Percentiles rank a stretch among this genome's conserved stretches.
These are phyloP conservation scores for Sitophilus oryzae DNA, from an alignment of 1,140 invertebrate species.

Conservation along the genomic window DNA sequence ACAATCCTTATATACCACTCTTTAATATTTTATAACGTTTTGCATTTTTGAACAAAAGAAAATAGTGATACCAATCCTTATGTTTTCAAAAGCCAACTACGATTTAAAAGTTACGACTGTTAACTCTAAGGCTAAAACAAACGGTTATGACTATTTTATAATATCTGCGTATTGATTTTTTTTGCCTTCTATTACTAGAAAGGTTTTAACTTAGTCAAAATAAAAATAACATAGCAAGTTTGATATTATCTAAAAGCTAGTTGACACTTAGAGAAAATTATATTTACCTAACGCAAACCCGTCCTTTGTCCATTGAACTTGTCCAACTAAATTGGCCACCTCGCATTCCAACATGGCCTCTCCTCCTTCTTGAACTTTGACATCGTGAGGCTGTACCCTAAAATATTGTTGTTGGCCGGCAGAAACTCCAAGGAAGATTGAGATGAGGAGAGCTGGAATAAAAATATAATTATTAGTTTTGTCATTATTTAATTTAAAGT, in stretches of 20 bases:
- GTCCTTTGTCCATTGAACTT: constrained; percentile 92
- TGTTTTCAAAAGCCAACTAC: no score
- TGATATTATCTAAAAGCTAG: background rate
- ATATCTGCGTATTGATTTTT: no score
- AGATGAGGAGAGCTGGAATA: constrained; percentile 26
- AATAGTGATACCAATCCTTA: no score
- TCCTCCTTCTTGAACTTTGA: constrained; percentile 73
- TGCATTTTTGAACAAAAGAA: no score
- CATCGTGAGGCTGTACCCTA: constrained; percentile 67
- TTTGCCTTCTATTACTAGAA: no score
- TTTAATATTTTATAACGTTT: no score
- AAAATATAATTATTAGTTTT: constrained; percentile 7
- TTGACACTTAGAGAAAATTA: background rate
- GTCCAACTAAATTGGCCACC: constrained; percentile 74
- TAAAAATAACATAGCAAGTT: no score
- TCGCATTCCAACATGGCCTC: constrained; percentile 79
- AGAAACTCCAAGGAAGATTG: constrained; percentile 3
- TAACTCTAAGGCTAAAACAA: no score
- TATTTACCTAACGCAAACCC: constrained; percentile 81
- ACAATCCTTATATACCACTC: no score
- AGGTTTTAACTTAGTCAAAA: no score
- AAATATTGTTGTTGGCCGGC: constrained; percentile 69
- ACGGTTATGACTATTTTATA: no score
- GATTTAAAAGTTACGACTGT: no score
- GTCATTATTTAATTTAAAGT: constrained; percentile 1